Conservation (phyloP, 2,888 invertebrate species). For the Leptothorax acervorum region DNA sequence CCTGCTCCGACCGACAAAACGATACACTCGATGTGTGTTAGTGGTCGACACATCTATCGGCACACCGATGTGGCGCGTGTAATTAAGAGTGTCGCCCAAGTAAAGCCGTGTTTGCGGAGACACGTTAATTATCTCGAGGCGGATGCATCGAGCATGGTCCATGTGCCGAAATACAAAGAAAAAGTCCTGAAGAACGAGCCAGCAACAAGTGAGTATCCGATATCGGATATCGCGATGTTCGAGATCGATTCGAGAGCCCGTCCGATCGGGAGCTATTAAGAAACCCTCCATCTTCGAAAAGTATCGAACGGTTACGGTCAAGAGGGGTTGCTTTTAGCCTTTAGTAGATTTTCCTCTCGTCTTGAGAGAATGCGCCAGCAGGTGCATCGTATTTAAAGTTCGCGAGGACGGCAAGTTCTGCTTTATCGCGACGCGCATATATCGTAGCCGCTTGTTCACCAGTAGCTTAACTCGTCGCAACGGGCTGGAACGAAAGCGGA, state of each 20-base stretch:
- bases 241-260: constrained; percentile 28
- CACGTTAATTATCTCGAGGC: constrained; percentile 42
- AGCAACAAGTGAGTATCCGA: constrained; percentile 64
- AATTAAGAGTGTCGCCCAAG: constrained; percentile 6
- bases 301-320: background rate
- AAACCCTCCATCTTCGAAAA: constrained; percentile 26
- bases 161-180: constrained; percentile 29
- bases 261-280: constrained; percentile 51
- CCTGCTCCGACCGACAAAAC: constrained; percentile 8
- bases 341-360: background rate
- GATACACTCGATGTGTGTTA: background rate
- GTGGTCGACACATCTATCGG: background rate
- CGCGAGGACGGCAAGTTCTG: constrained; percentile 2
- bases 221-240: constrained; percentile 37
- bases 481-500: background rate
- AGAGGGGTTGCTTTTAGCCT: background rate
- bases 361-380: background rate
- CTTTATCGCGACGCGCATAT: constrained; percentile 1
- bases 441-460: constrained; percentile 1
- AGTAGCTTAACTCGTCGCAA: constrained; percentile 10
- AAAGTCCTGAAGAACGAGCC: constrained; percentile 5
- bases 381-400: constrained; percentile 14
- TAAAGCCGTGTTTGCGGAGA: constrained; percentile 22
- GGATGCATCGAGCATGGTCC: background rate
- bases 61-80: background rate